These are phyloP conservation scores for Hypanus sabinus DNA, from an alignment of 2,113 vertebrate genomes.

Conservation along the genomic window DNA sequence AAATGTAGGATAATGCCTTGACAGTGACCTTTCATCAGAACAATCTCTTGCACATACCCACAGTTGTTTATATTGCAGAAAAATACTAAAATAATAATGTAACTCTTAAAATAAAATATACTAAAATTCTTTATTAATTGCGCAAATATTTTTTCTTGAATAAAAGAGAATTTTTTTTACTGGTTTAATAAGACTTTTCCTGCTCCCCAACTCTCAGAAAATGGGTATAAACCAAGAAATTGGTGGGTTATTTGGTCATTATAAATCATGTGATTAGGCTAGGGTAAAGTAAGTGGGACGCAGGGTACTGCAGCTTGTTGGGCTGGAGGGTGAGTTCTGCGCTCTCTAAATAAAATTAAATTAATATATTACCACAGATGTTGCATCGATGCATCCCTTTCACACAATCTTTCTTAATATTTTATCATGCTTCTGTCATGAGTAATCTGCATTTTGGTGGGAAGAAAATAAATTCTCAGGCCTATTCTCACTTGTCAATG, in stretches of 20 bases:
- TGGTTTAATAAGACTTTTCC: neutral
- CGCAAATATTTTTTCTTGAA: neutral
- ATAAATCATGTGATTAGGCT: too few relatives aligned
- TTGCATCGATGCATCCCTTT: neutral
- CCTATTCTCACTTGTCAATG: too few relatives aligned
- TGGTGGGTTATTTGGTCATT: neutral
- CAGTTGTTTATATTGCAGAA: neutral
- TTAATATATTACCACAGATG: neutral
- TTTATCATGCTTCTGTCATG: neutral
- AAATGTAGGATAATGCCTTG: neutral
- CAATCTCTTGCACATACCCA: neutral
- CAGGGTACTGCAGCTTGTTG: too few relatives aligned
- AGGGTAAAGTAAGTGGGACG: too few relatives aligned
- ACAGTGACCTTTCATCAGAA: neutral
- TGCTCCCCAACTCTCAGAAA: neutral
- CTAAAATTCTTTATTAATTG: neutral
- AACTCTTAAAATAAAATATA: neutral
- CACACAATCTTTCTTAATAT: neutral
- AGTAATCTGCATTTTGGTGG: neutral
- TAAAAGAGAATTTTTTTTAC: neutral
- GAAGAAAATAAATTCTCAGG: too few relatives aligned
- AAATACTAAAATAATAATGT: neutral
- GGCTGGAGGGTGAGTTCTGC: too few relatives aligned
- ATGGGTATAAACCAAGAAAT: neutral
- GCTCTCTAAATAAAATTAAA: too few relatives aligned